phyloP scores from a whole-genome alignment of 2,113 vertebrate species.

The Abramis brama region DNA sequence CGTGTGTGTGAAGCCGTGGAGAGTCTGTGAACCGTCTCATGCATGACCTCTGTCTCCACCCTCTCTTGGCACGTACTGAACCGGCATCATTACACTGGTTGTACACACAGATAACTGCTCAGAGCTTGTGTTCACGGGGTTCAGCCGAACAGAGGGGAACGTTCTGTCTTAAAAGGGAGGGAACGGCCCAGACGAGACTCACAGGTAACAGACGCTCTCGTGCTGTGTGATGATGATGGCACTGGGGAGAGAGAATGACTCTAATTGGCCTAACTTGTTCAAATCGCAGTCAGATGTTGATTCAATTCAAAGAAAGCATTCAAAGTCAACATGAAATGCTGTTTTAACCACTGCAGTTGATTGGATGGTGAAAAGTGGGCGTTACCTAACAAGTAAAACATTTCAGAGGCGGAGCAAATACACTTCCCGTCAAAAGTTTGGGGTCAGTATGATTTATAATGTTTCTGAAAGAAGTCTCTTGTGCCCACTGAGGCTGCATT shows the following conservation, averaged over 20 bases:
- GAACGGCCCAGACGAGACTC: slow-evolving; percentile 71
- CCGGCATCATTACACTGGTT: slow-evolving; percentile 81
- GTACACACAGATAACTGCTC: slow-evolving; percentile 95
- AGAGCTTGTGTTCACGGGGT: slow-evolving; percentile 95
- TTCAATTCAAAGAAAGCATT: neutral
- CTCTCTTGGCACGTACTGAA: too few species aligned
- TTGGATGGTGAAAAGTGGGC: neutral
- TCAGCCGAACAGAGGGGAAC: slow-evolving; percentile 91
- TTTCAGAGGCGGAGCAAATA: too few species aligned
- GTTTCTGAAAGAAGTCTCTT: too few species aligned
- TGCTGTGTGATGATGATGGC: slow-evolving; percentile 41
- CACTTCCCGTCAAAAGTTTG: too few species aligned
- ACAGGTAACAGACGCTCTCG: slow-evolving; percentile 81
- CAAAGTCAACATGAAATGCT: neutral
- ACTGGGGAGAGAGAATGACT: slow-evolving; percentile 39
- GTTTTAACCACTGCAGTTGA: neutral
- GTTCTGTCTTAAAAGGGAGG: slow-evolving; percentile 87
- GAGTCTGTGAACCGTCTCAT: too few species aligned
- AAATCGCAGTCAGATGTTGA: neutral
- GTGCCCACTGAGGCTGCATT: too few species aligned
- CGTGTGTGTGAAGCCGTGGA: too few species aligned
- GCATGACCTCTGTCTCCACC: slow-evolving; percentile 14
- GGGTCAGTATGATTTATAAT: too few species aligned
- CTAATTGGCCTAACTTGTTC: slow-evolving; percentile 18
- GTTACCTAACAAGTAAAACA: too few species aligned